phyloP scores from a whole-genome alignment of 2,797 vertebrate genomes.

The Oceanodroma leucorhoa region DNA sequence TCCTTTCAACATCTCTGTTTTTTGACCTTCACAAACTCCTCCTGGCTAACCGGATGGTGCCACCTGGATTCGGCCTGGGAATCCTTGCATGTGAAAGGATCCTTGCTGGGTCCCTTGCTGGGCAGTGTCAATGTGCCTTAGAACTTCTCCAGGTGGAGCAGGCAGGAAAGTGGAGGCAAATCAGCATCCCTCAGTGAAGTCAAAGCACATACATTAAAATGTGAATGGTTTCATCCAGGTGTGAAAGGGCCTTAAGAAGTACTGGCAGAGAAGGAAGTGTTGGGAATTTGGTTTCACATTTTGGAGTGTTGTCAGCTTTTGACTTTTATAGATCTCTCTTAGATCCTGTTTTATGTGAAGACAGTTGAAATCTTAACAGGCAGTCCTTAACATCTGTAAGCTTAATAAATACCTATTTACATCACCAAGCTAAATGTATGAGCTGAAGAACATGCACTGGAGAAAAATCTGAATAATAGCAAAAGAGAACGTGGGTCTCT shows the following conservation, averaged over 20 bases:
- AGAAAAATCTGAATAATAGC: background rate
- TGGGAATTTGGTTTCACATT: background rate
- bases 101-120: background rate
- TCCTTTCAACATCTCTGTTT: background rate
- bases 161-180: background rate
- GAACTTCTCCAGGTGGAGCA: background rate
- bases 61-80: background rate
- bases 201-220: conserved; percentile 5
- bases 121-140: background rate
- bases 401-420: background rate
- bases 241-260: conserved; percentile 17
- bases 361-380: background rate
- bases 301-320: background rate
- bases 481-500: background rate
- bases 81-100: background rate
- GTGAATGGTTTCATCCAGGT: conserved; percentile 1
- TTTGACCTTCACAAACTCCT: background rate
- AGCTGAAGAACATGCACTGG: background rate
- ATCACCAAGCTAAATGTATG: background rate
- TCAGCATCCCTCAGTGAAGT: background rate
- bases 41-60: background rate
- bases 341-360: background rate
- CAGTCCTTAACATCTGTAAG: background rate
- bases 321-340: background rate
- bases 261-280: background rate